Base-by-base conservation (phyloP, 2,797 vertebrate genomes). In the Mormyrus hasselquistii region DNA sequence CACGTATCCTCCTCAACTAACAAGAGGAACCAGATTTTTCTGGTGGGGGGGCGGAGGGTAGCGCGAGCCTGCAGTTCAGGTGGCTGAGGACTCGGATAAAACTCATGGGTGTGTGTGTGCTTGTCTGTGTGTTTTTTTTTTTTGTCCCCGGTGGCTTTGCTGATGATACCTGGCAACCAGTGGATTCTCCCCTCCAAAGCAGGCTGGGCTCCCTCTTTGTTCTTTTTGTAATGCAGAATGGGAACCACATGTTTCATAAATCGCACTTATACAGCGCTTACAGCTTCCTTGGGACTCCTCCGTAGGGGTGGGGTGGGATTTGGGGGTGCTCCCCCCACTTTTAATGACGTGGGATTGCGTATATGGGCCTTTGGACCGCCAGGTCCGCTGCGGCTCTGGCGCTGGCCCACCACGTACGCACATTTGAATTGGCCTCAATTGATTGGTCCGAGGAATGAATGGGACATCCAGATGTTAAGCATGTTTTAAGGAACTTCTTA, bases 161-260 rank as follows among this genome's bases (percentile, higher is more conserved):
- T 34, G 83, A 69, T 53, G 22, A 49, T 85, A 89, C 83, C 88
- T 84, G 76, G 76, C 88, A 62, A 62, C 88, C 73, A 12, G 76
- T 83, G 88, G 49, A 85, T 89, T 89, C 86, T 89, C 53, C 22
- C 14, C 79, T 89, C 79, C 57, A 41, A 38, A 29, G 79, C 55
- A 3, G 83, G 83, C 25, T 9, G 79, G 76, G 53, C 16, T 19
- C n/a, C 4, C n/a, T 38, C 84, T 73, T 34, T 38, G n/a, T 34
- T 86, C 59, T 22, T 16, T 69, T 19, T 44, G 44, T 41, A 34
- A 73, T 89, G 44, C 85, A 47, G 79, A 89, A 89, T 73, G 83
- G 83, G 84, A 89, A 89, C 88, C 88, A 89, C 57, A 89, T 89
- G 83, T 86, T 73, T 53, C 85, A 55, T 55, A 55, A 86, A 55